phyloP scores from a whole-genome alignment of 2,888 invertebrate genomes.

The Spilosoma lubricipeda region DNA sequence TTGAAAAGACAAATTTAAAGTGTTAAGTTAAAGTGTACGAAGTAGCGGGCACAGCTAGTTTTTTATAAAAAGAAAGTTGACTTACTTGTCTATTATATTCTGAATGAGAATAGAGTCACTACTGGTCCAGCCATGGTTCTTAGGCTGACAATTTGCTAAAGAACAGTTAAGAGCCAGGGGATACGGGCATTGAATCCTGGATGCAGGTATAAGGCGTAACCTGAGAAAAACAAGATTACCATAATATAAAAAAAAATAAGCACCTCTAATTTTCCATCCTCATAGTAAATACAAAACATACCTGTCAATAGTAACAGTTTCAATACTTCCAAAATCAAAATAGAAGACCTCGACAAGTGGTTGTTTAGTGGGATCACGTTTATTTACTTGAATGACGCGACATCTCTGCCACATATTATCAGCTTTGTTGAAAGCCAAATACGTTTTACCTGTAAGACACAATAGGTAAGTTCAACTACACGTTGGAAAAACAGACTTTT shows the following conservation, averaged over 20 bases:
- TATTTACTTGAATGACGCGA: slow-evolving; percentile 75
- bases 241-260: background rate
- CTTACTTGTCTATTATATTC: slow-evolving; percentile 87
- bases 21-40: too few species aligned
- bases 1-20: too few species aligned
- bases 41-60: background rate
- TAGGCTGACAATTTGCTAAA: slow-evolving; percentile 85
- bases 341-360: slow-evolving; percentile 85
- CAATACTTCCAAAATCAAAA: slow-evolving; percentile 88
- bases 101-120: slow-evolving; percentile 86
- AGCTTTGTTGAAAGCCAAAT: slow-evolving; percentile 85
- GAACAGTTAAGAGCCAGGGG: slow-evolving; percentile 87
- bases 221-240: slow-evolving; percentile 55
- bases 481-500: too few species aligned
- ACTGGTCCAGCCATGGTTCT: slow-evolving; percentile 79
- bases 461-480: background rate
- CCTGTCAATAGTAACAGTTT: slow-evolving; percentile 80
- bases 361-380: slow-evolving; percentile 58
- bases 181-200: slow-evolving; percentile 71
- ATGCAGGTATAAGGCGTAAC: slow-evolving; percentile 79
- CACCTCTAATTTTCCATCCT: background rate
- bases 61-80: background rate
- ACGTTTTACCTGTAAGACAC: slow-evolving; percentile 85
- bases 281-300: slow-evolving; percentile 56
- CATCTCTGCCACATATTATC: slow-evolving; percentile 90